A percentile compares a stretch with the other conserved stretches of the same genome.
phyloP scores from a whole-genome alignment of 2,113 vertebrate species.

The Cololabis saira region DNA sequence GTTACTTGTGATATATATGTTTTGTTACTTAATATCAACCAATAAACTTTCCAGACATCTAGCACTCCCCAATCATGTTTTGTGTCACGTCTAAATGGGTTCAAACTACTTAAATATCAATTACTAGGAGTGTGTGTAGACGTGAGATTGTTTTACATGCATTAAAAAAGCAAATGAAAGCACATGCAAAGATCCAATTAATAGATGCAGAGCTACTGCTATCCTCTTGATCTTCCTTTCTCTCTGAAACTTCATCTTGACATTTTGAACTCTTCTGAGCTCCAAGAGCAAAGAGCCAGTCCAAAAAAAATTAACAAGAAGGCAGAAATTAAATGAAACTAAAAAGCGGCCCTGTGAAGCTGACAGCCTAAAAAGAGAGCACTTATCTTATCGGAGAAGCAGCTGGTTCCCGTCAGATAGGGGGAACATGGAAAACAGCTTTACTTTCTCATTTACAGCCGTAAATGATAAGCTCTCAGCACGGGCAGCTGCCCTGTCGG shows the following conservation, averaged over 20 bases:
- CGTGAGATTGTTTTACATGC: not conserved
- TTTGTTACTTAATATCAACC: not conserved
- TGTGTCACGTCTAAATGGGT: too few species aligned
- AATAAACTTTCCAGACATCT: not conserved
- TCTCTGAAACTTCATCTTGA: constrained; percentile 10
- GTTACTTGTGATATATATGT: too few species aligned
- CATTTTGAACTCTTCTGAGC: constrained; percentile 5
- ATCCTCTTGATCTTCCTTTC: constrained; percentile 12
- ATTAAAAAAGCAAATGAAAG: constrained; percentile 5
- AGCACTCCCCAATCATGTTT: not conserved
- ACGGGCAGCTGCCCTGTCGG: constrained; percentile 14
- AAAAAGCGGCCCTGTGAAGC: constrained; percentile 10
- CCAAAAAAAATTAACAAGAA: constrained; percentile 21
- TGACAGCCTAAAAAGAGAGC: constrained; percentile 31
- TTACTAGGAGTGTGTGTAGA: not conserved
- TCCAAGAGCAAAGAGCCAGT: not conserved
- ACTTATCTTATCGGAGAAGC: constrained; percentile 51
- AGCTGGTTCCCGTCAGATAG: constrained; percentile 43
- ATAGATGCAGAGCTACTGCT: not conserved
- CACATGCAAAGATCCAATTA: constrained; percentile 10
- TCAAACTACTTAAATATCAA: not conserved
- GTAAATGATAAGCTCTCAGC: constrained; percentile 30
- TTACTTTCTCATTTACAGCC: constrained; percentile 33
- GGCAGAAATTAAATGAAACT: constrained; percentile 15
- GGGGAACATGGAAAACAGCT: constrained; percentile 21